phyloP scores from a whole-genome alignment of 1,140 invertebrate genomes.

The Pogonognathellus flavescens region DNA sequence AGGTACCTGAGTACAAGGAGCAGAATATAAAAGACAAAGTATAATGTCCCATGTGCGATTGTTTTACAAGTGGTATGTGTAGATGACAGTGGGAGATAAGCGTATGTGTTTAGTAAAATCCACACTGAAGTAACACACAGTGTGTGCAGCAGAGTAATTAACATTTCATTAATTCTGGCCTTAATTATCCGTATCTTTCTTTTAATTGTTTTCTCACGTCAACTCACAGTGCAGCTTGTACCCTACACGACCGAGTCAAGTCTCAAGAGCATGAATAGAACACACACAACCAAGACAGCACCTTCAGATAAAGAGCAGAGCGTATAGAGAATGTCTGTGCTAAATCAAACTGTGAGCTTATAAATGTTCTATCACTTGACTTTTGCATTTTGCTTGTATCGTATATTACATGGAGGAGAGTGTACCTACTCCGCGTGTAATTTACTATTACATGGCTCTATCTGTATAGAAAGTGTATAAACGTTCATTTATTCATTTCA shows the following conservation, averaged over 20 bases:
- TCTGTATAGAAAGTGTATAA: slow-evolving; percentile 14
- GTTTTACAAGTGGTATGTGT: too few relatives aligned
- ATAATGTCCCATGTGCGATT: too few relatives aligned
- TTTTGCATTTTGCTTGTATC: too few relatives aligned
- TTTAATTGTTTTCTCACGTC: slow-evolving; percentile 56
- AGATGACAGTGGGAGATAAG: too few relatives aligned
- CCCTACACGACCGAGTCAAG: neutral
- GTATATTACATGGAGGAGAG: too few relatives aligned
- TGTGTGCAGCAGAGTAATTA: slow-evolving; percentile 50
- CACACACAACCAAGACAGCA: too few relatives aligned
- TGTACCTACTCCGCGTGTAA: too few relatives aligned
- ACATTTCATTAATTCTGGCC: slow-evolving; percentile 57
- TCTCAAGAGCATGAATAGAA: too few relatives aligned
- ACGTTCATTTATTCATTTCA: slow-evolving; percentile 45
- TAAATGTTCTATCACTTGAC: neutral
- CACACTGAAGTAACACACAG: neutral
- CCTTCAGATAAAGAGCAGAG: too few relatives aligned
- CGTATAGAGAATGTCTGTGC: neutral
- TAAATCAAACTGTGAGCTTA: neutral
- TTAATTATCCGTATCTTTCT: slow-evolving; percentile 55
- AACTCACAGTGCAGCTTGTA: slow-evolving; percentile 2
- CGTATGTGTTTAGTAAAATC: too few relatives aligned
- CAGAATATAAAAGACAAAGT: too few relatives aligned
- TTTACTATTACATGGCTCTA: neutral
- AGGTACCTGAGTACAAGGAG: too few relatives aligned